phyloP scores from a whole-genome alignment of 2,888 invertebrate species.

The Drosophila eohydei region DNA sequence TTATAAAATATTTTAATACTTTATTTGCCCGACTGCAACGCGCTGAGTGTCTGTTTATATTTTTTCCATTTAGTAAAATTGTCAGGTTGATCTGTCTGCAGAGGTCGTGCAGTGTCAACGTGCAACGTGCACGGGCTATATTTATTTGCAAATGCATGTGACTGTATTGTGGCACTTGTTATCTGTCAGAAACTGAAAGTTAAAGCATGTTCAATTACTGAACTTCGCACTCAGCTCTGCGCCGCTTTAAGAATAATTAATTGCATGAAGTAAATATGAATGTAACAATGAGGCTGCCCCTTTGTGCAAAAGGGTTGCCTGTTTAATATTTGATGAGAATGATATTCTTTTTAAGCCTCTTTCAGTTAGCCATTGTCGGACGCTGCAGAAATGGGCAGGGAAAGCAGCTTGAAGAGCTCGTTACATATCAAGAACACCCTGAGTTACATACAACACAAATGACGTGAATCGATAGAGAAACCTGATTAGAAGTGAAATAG shows the following conservation, averaged over 20 bases:
- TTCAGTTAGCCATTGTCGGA: background rate
- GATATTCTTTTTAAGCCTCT: constrained; percentile 3
- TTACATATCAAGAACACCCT: background rate
- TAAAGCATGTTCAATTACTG: background rate
- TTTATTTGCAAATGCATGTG: background rate
- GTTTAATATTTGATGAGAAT: background rate
- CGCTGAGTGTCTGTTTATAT: background rate
- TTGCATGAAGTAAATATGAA: background rate
- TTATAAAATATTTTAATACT: constrained; percentile 56
- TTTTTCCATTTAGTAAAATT: constrained; percentile 7
- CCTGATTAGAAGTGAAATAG: constrained; percentile 56
- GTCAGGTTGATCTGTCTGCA: constrained; percentile 3
- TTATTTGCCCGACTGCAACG: background rate
- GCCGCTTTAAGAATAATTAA: background rate
- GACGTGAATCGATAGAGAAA: constrained; percentile 67
- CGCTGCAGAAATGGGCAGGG: background rate
- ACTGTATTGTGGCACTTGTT: background rate
- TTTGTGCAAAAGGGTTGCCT: background rate
- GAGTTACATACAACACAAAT: constrained; percentile 50
- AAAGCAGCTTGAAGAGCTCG: background rate
- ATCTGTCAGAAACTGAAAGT: background rate
- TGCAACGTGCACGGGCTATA: background rate
- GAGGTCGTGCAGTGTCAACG: background rate
- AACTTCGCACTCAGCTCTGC: background rate
- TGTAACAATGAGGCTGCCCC: background rate